Percentiles rank a stretch among this genome's conserved stretches.
Conservation (phyloP, 1,140 invertebrate genomes). For the Eulimnadia texana region DNA sequence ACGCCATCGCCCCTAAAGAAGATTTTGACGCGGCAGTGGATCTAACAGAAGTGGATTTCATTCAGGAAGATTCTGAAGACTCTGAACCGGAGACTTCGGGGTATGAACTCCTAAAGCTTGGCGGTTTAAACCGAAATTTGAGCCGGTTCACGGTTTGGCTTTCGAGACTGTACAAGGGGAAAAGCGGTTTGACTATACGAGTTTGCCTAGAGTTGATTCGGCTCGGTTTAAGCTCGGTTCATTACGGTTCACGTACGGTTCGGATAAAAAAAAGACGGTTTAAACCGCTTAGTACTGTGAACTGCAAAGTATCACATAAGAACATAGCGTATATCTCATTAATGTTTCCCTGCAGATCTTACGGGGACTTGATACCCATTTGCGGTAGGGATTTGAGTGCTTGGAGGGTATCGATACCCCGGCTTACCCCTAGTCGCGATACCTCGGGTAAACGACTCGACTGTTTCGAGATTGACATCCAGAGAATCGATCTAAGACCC, state of each 20-base stretch:
- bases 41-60: slow-evolving; percentile 4
- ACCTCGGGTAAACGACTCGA: slow-evolving; percentile 30
- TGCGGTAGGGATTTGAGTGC: slow-evolving; percentile 43
- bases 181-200: too few species aligned
- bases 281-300: too few species aligned
- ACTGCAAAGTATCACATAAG: too few species aligned
- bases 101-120: too few species aligned
- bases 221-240: too few species aligned
- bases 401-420: slow-evolving; percentile 50
- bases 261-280: too few species aligned
- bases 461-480: slow-evolving; percentile 46
- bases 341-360: slow-evolving; percentile 23
- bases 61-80: slow-evolving; percentile 10
- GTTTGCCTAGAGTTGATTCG: too few species aligned
- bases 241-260: too few species aligned
- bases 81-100: slow-evolving; percentile 15
- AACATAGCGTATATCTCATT: slow-evolving; percentile 11
- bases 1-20: background rate
- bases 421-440: slow-evolving; percentile 35
- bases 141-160: too few species aligned
- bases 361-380: slow-evolving; percentile 32
- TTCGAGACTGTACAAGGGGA: too few species aligned
- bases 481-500: slow-evolving; percentile 35
- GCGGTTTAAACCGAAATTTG: too few species aligned
- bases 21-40: slow-evolving; percentile 6